These are phyloP conservation scores for Peromyscus leucopus DNA, from an alignment of 2,113 vertebrate species.

Conservation along the genomic window DNA sequence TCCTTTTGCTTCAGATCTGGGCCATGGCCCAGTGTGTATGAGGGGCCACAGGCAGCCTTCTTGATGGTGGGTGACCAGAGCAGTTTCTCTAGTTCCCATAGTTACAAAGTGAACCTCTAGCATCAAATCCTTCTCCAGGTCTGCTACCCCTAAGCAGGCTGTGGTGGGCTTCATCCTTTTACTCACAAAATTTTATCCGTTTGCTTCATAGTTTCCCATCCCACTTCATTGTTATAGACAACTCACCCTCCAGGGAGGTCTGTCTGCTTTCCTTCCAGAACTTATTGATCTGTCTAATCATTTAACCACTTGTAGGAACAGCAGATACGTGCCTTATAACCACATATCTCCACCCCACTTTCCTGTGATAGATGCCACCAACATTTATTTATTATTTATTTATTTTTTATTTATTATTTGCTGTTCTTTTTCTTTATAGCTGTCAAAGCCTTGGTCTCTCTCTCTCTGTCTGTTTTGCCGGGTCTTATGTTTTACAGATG, in stretches of 20 bases:
- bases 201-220: neutral
- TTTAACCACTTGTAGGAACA: neutral
- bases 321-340: neutral
- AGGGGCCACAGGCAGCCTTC: neutral
- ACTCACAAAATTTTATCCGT: neutral
- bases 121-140: conserved; percentile 22
- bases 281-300: neutral
- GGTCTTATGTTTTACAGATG: neutral
- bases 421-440: neutral
- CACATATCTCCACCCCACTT: neutral
- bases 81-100: neutral
- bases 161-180: neutral
- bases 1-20: conserved; percentile 22
- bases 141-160: neutral
- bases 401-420: too few species aligned
- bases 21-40: neutral
- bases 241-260: neutral
- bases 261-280: neutral
- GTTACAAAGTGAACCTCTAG: conserved; percentile 21
- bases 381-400: neutral
- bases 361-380: neutral
- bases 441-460: neutral
- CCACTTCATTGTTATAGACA: too few species aligned
- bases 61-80: neutral
- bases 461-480: neutral